phyloP scores from a whole-genome alignment of 2,797 vertebrate species.

The Lagodon rhomboides region DNA sequence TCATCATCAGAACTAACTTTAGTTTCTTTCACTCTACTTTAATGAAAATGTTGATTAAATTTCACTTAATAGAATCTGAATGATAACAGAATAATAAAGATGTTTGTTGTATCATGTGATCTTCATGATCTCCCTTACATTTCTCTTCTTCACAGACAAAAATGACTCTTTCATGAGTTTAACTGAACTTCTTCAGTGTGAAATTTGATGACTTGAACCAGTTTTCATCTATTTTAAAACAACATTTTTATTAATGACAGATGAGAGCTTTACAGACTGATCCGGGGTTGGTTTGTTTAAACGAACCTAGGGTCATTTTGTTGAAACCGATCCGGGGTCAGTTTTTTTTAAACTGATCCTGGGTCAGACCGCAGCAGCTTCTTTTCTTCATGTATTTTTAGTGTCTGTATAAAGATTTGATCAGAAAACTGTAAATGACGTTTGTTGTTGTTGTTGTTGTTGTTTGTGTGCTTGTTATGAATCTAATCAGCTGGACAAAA shows the following conservation, averaged over 20 bases:
- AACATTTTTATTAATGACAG: not conserved
- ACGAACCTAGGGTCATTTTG: no score
- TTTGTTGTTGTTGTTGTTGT: constrained; percentile 71
- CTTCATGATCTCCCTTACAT: no score
- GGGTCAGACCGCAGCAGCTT: constrained; percentile 36
- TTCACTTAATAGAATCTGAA: no score
- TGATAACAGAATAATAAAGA: no score
- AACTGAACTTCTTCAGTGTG: not conserved
- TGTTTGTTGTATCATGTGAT: constrained; percentile 6
- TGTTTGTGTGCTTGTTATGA: constrained; percentile 69
- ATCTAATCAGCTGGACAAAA: constrained; percentile 61
- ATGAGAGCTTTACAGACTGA: not conserved
- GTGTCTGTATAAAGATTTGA: constrained; percentile 72
- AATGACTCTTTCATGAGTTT: no score
- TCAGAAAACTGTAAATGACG: constrained; percentile 67
- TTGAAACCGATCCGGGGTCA: constrained; percentile 34
- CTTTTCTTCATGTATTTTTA: constrained; percentile 10
- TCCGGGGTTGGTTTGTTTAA: not conserved
- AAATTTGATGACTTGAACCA: not conserved
- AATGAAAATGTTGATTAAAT: not conserved
- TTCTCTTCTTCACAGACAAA: no score
- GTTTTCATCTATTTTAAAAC: no score
- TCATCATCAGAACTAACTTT: no score
- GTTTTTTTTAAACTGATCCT: not conserved
- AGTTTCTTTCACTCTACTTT: not conserved